Evolutionary conservation across 2,888 invertebrate species (phyloP), one percentile per base, ranked within the genome.

Genomic region (Eupithecia tripunctaria): DNA sequence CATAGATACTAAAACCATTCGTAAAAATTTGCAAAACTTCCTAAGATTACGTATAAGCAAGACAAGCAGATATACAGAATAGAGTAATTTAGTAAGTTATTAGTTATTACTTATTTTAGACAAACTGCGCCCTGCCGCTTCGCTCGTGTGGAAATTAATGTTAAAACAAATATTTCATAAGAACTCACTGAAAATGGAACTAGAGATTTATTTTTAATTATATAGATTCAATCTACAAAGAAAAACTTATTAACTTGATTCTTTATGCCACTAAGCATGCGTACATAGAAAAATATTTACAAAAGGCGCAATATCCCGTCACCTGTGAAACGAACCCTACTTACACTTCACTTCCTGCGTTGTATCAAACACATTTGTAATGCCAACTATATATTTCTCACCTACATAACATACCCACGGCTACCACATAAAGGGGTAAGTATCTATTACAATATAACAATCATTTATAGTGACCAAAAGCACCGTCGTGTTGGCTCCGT

Each of bases 381-480:
- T 21, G 10, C 21, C 21, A 51, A 51, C 47, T n/a, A 47, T 21
- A 47, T 51, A 51, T 21, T 51, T 51, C 21, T n/a, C 51, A 51
- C 51, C 51, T 51, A 51, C 51, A 63, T 63, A 63, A 63, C 29
- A 36, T 36, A 36, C 62, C 27, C 62, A 32, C 32, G n/a, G 18
- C 51, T 25, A 67, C 32, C 43, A n/a, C 43, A n/a, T 47, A 14
- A 47, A 18, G n/a, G 43, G 43, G n/a, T 47, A n/a, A 47, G 47
- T 51, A 51, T 51, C 51, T 51, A 51, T 51, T 51, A 51, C n/a
- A 51, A 21, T 21, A 21, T 51, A 51, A 51, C 51, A 51, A 51
- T 51, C 8, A 3, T 51, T n/a, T 47, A 43, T 47, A 47, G 51
- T 21, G 51, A 51, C 51, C 51, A 51, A 51, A 51, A 51, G 63